Evolutionary conservation across 2,797 vertebrate species (phyloP), one percentile per base, ranked within the genome.

Genomic region (Leptoclinus maculatus): DNA sequence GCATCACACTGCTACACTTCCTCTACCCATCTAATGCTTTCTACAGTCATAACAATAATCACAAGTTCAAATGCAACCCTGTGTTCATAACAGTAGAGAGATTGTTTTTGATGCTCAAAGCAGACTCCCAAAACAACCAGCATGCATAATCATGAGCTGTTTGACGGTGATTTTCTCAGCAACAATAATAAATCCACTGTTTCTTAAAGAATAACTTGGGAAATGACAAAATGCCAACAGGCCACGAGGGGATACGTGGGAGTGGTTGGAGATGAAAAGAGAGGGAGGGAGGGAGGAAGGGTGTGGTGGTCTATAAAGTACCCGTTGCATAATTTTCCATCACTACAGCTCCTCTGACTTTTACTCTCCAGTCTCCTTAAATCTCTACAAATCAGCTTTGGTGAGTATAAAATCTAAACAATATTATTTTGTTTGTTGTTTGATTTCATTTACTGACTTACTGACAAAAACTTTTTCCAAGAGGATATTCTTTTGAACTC

Each of bases 231-330:
- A 67, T 60, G 39, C 38, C n/a, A 25, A 36, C 9, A 74, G 12
- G 23, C 57, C 41, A 73, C 4, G 5, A n/a, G 34, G 13, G 56
- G 54, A 43, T 43, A 39, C 56, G 64, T 66, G 16, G 87, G 86
- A 84, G 85, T 80, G 83, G 70, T 59, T 80, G 41, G 23, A 80
- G 76, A 87, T 76, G 71, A 83, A 79, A 68, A 67, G 66, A 51
- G 54, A 43, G 41, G 39, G 72, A 77, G 86, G 89, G 82, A 87
- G 76, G 84, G 80, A 74, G 74, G 21, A 78, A 80, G 91, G 89
- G 90, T 87, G 92, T 84, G 90, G 87, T 87, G 64, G 57, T 36
- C 57, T 87, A 93, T 92, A 92, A 92, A 93, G 66, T 78, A 83
- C 73, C 68, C 19, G 25, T 62, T 75, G 64, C 84, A 72, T 27